phyloP scores from a whole-genome alignment of 2,113 vertebrate genomes.

The Heterotis niloticus region DNA sequence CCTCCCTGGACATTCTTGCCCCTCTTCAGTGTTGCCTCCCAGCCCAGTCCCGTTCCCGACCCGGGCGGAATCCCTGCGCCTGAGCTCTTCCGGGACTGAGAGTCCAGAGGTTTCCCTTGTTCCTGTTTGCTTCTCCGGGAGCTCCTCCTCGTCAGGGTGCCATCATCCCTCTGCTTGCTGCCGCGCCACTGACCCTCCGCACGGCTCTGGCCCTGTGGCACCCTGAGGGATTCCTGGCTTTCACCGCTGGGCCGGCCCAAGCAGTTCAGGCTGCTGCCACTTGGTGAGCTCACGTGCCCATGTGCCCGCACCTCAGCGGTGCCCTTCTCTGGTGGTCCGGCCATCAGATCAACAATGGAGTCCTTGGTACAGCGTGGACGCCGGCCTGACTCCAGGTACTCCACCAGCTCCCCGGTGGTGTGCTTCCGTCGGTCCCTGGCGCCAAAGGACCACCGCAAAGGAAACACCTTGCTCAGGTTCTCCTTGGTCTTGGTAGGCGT shows the following conservation, averaged over 20 bases:
- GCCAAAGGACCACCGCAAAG: conserved; percentile 76
- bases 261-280: conserved; percentile 46
- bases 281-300: conserved; percentile 42
- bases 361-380: conserved; percentile 77
- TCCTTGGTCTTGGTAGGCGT: conserved; percentile 59
- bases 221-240: conserved; percentile 40
- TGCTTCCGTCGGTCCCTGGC: conserved; percentile 61
- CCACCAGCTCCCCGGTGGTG: conserved; percentile 69
- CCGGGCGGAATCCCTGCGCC: conserved; percentile 25
- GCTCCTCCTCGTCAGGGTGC: conserved; percentile 50
- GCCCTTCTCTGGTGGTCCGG: conserved; percentile 45
- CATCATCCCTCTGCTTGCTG: conserved; percentile 55
- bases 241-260: conserved; percentile 37
- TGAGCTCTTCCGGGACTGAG: conserved; percentile 46
- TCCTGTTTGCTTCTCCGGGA: conserved; percentile 54
- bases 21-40: conserved; percentile 60
- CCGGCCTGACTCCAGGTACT: conserved; percentile 82
- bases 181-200: conserved; percentile 45
- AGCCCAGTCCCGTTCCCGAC: conserved; percentile 33
- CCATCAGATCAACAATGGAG: conserved; percentile 69
- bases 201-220: conserved; percentile 53
- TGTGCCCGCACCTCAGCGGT: conserved; percentile 34
- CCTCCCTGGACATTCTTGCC: conserved; percentile 34
- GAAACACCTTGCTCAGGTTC: conserved; percentile 60
- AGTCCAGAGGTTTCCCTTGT: conserved; percentile 51